Percentiles rank a stretch among this genome's conserved stretches.
Evolutionary conservation across 1,140 invertebrate genomes (phyloP).

Genomic region (Drosophila ananassae): DNA sequence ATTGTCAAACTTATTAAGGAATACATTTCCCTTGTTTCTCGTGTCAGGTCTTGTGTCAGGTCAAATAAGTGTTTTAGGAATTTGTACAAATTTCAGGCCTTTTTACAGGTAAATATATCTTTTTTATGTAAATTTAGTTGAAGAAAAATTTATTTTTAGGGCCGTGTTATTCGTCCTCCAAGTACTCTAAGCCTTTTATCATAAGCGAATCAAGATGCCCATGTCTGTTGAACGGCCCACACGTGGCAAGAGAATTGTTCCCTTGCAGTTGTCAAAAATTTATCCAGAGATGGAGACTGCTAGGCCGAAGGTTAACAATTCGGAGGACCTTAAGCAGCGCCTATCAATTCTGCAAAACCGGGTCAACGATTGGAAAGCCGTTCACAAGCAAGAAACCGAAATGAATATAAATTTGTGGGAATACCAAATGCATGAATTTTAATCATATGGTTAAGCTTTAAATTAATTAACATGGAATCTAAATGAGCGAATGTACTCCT

Average conservation of each 20-base stretch:
- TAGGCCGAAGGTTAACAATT: not conserved
- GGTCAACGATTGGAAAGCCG: constrained; percentile 1
- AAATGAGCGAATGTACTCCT: not conserved
- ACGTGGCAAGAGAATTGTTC: not conserved
- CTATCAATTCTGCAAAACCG: not conserved
- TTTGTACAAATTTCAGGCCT: not conserved
- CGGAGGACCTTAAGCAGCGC: not conserved
- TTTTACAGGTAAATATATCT: not conserved
- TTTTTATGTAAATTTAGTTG: not conserved
- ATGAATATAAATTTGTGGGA: not conserved
- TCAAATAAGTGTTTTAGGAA: too few species aligned
- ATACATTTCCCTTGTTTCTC: too few species aligned
- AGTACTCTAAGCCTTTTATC: not conserved
- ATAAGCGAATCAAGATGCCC: not conserved
- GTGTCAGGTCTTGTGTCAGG: too few species aligned
- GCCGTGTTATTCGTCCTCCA: not conserved
- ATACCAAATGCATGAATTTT: not conserved
- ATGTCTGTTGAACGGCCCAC: not conserved
- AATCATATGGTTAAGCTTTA: not conserved
- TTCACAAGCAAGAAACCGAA: not conserved
- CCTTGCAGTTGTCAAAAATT: not conserved
- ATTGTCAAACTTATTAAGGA: too few species aligned
- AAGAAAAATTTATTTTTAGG: not conserved
- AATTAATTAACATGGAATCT: not conserved
- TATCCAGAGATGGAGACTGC: not conserved